Evolutionary conservation across 1,140 invertebrate genomes (phyloP).

Genomic region (Sinella curviseta): DNA sequence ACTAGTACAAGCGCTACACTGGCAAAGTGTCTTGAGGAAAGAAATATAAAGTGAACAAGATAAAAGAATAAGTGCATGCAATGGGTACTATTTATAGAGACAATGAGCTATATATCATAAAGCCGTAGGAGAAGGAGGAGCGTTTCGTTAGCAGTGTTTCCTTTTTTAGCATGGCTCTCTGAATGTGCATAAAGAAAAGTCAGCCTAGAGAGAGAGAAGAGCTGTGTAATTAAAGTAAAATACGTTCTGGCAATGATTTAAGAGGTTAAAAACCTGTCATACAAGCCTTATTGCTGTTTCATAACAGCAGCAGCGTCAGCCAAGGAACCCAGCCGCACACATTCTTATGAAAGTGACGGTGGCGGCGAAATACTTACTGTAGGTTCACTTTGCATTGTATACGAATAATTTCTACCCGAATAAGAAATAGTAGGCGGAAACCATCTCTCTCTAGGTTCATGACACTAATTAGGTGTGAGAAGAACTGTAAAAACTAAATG

Average conservation of each 20-base stretch:
- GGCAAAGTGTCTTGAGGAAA: no score
- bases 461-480: conserved; percentile 17
- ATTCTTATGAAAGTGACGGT: no score
- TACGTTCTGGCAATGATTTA: conserved; percentile 15
- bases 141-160: neutral
- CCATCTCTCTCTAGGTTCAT: conserved; percentile 2
- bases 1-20: no score
- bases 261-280: conserved; percentile 17
- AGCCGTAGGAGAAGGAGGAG: neutral
- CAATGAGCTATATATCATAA: conserved; percentile 12
- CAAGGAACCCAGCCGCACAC: no score
- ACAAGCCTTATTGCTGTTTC: conserved; percentile 8
- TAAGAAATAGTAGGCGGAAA: neutral
- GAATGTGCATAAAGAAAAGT: no score
- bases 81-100: neutral
- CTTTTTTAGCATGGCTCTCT: no score
- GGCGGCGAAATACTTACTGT: no score
- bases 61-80: no score
- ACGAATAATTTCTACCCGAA: no score
- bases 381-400: no score
- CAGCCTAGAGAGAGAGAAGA: neutral
- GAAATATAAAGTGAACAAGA: no score
- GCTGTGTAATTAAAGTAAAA: conserved; percentile 13
- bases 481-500: conserved; percentile 5
- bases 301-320: neutral